Evolutionary conservation across 1,140 invertebrate genomes (phyloP), one percentile per base, ranked within the genome.

Genomic region (Drosophila tropicalis): DNA sequence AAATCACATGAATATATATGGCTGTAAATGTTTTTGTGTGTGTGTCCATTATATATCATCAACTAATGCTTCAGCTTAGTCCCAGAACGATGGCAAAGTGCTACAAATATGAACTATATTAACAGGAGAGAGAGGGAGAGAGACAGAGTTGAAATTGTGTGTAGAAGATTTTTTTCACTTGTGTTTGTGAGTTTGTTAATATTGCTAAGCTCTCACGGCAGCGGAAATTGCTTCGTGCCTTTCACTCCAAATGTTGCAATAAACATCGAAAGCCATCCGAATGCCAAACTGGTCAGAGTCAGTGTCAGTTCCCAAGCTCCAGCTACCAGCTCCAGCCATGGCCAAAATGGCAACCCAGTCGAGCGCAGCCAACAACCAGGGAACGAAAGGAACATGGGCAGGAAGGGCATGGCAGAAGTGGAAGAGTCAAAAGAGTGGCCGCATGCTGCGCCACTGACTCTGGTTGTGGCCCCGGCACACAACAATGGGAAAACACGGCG

Each of bases 191-290:
- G 40, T 61, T 67, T 71, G 79, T 71, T 86, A 87, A 86, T 86
- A 86, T 79, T 79, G 76, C 83, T 87, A 87, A 87, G 83, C 83
- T 86, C 79, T 83, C 84, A 87, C 83, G 82, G 82, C 62, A 86
- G 72, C 83, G 83, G 83, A 86, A 86, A 86, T 86, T 86, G 83
- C 84, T 83, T 87, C 86, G 84, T 86, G 83, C 79, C 83, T 87
- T 86, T 82, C 80, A 86, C 83, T 83, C 79, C 72, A 73, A 86
- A 86, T 87, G 79, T 72, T 87, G 83, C 83, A 86, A 87, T 87
- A 86, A 86, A 87, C 83, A 86, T 86, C 75, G 83, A 86, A 87
- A 86, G 82, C 81, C 82, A 75, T 85, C 79, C 82, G 82, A 85
- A 86, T 87, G 83, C 83, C 83, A 86, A 87, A 76, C 83, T 74